Conservation (phyloP, 1,140 invertebrate species). For the Monochamus saltuarius region DNA sequence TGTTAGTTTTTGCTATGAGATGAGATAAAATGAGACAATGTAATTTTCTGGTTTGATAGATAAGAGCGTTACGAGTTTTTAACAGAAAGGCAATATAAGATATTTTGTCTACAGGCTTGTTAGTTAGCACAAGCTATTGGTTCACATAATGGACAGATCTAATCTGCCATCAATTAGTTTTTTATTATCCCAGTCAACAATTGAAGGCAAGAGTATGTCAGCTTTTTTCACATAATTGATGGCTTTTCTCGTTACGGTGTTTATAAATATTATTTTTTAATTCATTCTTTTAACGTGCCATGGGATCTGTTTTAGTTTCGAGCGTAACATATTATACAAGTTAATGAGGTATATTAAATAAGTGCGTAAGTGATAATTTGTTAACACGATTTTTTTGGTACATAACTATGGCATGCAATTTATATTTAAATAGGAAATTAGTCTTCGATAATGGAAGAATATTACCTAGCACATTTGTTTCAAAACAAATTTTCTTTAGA, state of each 20-base stretch:
- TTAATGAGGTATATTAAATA: constrained; percentile 3
- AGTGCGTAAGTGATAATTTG: constrained; percentile 1
- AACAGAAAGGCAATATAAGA: constrained; percentile 17
- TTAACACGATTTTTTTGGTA: constrained; percentile 6
- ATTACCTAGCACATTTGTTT: neutral
- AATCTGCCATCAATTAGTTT: constrained; percentile 29
- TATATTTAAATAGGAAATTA: constrained; percentile 4
- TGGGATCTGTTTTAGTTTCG: neutral
- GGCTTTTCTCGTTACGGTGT: neutral
- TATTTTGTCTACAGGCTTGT: constrained; percentile 32
- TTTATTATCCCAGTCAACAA: constrained; percentile 5
- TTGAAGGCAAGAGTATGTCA: neutral
- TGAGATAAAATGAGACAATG: constrained; percentile 46
- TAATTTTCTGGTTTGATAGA: constrained; percentile 49
- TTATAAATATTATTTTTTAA: neutral
- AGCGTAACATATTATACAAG: constrained; percentile 4
- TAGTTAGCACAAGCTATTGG: constrained; percentile 29
- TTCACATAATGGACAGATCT: constrained; percentile 27
- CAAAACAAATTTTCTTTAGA: no score
- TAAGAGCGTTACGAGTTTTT: constrained; percentile 37
- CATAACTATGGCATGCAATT: constrained; percentile 8
- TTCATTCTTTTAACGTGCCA: constrained; percentile 7
- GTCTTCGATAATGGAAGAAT: constrained; percentile 3
- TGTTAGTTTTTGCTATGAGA: constrained; percentile 36
- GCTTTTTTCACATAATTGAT: constrained; percentile 8